Base-by-base conservation (phyloP, 2,113 vertebrate species). In the Epinephelus lanceolatus region DNA sequence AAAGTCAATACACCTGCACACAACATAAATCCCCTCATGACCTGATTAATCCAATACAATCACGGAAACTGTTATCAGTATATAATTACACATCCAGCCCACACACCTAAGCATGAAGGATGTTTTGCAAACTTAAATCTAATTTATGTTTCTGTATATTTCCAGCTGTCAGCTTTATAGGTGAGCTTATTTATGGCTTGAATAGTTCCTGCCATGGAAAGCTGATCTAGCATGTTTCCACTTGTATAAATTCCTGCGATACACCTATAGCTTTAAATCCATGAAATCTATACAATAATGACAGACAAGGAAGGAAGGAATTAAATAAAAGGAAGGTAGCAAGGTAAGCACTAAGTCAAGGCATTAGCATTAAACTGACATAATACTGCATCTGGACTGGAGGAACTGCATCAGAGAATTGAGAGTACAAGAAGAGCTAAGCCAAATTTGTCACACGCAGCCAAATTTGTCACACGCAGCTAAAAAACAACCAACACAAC, bases 121-220 rank as follows among this genome's bases (percentile, higher is more conserved):
- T 78, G 69, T 55, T 81, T 70, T 69, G 33, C 81, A 25, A 81
- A 75, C 62, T 7, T 18, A 23, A 45, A 60, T 19, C 37, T 71
- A 33, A 83, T 83, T 76, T 78, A 45, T 63, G 67, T 52, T 61
- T 78, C 56, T 70, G 45, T 62, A 62, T 10, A 27, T 62, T 71
- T 30, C 30, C 57, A 15, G 10, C 9, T 21, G 14, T 25, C 21
- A 23, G 55, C 33, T 79, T 52, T 27, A 52, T 18, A 11, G 9
- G 6, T 8, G 11, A 27, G 10, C 4, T 78, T 40, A 78, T 71
- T 30, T 53, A 3, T 5, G 5, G 8, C 30, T 70, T 45, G 4
- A 71, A 45, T 63, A 42, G 47, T 63, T 79, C 47, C 66, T 71
- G 30, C 30, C 5, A 30, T 61, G 6, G 6, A 23, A 19, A 18